Base-by-base conservation (phyloP, 1,140 invertebrate species). In the Halyomorpha halys region DNA sequence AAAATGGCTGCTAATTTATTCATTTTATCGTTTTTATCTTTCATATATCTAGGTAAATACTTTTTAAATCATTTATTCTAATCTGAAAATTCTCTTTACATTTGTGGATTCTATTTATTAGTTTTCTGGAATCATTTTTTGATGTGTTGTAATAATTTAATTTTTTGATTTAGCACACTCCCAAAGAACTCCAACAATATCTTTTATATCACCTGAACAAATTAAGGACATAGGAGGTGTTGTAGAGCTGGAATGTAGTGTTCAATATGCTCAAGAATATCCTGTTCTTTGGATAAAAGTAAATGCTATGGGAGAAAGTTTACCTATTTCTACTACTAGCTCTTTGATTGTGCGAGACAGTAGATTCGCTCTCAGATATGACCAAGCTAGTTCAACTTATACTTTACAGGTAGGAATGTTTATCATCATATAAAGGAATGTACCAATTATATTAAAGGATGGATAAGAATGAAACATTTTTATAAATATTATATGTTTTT, bases 201-300 rank as follows among this genome's bases (percentile, higher is more conserved):
- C 90, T 0, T 88, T 90, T 67, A 94, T 94, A 68, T 89, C 90
- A 1, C 89, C 92, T 73, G 87, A 91, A 73, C 90, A 93, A 77
- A 90, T 94, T 51, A 86, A 90, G 71, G 90, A 94, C 76, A 93
- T 95, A 68, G 91, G 91, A 2, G 87, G 87, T 27, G 86, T 87
- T 15, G 89, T 91, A 0, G 89, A 94, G 71, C 77, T 95, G 61
- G 84, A 86, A 62, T 95, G 92, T 73, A 91, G 90, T 0, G 90
- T 94, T 4, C 90, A 94, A 70, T 94, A 94, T 76, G 85, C 86
- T 2, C 80, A 85, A 70, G 89, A 92, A 60, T 94, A 89, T 75
- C 85, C 88, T 11, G 84, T 93, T 19, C 70, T 92, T 44, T 95
- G 91, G 90, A 84, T 89, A 53, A 89, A 88, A 74, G 70, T 81